Percentiles rank a stretch among this genome's conserved stretches.
Evolutionary conservation across 1,140 invertebrate genomes (phyloP).

Genomic region (Streblospio benedicti): DNA sequence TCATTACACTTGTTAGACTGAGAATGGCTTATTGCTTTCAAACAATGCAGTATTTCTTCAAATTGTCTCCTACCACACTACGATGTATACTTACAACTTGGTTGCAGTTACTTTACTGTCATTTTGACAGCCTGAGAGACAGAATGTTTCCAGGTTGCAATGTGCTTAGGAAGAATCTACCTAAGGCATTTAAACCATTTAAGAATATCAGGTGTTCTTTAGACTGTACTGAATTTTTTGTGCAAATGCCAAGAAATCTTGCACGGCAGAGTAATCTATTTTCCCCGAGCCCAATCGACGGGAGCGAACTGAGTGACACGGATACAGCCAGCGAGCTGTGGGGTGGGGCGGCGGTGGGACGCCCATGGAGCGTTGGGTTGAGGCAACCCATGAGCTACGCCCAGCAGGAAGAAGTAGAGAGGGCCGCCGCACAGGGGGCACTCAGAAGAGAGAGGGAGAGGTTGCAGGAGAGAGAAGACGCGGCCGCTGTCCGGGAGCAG

Average conservation of each 20-base stretch:
- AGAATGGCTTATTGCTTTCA: not conserved
- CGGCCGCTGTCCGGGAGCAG: too few species aligned
- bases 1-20: not conserved
- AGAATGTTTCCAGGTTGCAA: slow-evolving; percentile 2
- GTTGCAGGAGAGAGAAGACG: too few species aligned
- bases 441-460: too few species aligned
- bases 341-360: too few species aligned
- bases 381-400: too few species aligned
- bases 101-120: slow-evolving; percentile 9
- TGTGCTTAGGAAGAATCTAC: not conserved
- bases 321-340: too few species aligned
- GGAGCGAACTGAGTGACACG: too few species aligned
- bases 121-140: not conserved
- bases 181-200: slow-evolving; percentile 5
- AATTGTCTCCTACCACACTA: not conserved
- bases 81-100: slow-evolving; percentile 1
- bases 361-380: too few species aligned
- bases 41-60: not conserved
- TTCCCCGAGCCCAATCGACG: too few species aligned
- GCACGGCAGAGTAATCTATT: slow-evolving; percentile 9
- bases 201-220: slow-evolving; percentile 1
- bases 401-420: too few species aligned
- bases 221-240: slow-evolving; percentile 11
- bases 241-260: slow-evolving; percentile 8
- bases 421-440: too few species aligned